Percentiles rank a stretch among this genome's conserved stretches.
These are phyloP conservation scores for Microchrysa polita DNA, from an alignment of 2,888 invertebrate species.

Conservation along the genomic window DNA sequence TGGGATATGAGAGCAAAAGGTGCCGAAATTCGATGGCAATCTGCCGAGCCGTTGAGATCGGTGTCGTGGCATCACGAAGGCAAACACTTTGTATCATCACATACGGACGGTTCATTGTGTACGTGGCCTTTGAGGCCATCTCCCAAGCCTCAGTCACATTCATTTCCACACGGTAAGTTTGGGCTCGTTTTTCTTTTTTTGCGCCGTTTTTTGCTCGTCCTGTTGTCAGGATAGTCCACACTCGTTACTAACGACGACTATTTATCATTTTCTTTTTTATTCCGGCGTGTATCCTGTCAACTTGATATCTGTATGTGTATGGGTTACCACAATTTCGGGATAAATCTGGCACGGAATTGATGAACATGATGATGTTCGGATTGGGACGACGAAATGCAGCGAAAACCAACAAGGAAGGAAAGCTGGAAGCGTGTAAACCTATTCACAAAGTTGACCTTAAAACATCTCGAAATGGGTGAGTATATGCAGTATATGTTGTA, in stretches of 20 bases:
- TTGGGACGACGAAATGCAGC: conserved; percentile 67
- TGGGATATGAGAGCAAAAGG: conserved; percentile 93
- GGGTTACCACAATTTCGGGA: not conserved
- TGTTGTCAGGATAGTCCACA: too few relatives aligned
- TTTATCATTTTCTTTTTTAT: conserved; percentile 28
- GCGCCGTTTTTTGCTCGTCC: too few relatives aligned
- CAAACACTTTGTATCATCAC: conserved; percentile 95
- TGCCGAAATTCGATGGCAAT: conserved; percentile 86
- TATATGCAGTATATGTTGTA: too few relatives aligned
- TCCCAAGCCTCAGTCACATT: conserved; percentile 80
- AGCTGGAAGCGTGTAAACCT: conserved; percentile 91
- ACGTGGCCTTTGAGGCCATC: conserved; percentile 88
- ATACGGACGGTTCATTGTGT: conserved; percentile 94
- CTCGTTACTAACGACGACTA: not conserved
- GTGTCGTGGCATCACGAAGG: conserved; percentile 98
- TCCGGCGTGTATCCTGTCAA: conserved; percentile 21
- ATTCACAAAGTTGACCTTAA: conserved; percentile 97
- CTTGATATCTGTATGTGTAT: conserved; percentile 8
- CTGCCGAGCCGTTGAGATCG: conserved; percentile 82
- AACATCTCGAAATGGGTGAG: conserved; percentile 85
- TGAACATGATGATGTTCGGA: too few relatives aligned
- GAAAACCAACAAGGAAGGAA: conserved; percentile 91
- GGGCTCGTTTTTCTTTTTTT: not conserved
- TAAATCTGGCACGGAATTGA: not conserved
- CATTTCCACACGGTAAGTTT: conserved; percentile 89